phyloP scores from a whole-genome alignment of 2,113 vertebrate genomes.

The Choloepus hoffmanni region DNA sequence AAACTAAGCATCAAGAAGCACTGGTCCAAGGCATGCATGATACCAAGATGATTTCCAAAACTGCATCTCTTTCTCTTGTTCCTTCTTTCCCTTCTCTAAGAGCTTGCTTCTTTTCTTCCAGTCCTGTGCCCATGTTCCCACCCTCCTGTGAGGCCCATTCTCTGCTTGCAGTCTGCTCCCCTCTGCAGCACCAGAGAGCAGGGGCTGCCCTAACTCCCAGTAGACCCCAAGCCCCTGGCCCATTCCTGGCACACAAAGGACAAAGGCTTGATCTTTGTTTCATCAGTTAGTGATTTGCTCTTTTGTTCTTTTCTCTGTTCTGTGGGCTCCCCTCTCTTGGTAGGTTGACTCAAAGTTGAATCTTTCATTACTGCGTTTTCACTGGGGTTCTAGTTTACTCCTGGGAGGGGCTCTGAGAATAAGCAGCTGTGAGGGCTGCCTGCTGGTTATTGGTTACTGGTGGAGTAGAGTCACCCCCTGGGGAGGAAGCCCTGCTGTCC shows the following conservation, averaged over 20 bases:
- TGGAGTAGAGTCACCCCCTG: too few species aligned
- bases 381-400: too few species aligned
- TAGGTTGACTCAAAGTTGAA: neutral
- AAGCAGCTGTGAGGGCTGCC: neutral
- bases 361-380: too few species aligned
- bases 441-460: neutral
- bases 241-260: rapidly evolving
- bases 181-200: neutral
- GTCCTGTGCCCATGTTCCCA: too few species aligned
- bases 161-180: rapidly evolving
- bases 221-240: neutral
- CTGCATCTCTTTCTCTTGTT: neutral
- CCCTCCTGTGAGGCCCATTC: neutral
- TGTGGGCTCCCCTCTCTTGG: neutral
- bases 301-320: neutral
- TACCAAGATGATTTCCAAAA: neutral
- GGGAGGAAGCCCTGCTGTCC: neutral
- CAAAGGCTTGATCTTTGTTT: too few species aligned
- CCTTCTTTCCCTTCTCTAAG: rapidly evolving
- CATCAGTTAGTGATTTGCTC: too few species aligned
- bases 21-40: neutral
- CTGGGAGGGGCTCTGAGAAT: too few species aligned
- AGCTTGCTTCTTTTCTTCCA: neutral
- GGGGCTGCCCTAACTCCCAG: neutral
- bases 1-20: too few species aligned